A percentile compares a stretch with the other conserved stretches of the same genome.
Evolutionary conservation across 2,888 invertebrate genomes (phyloP).

Genomic region (Pelosia muscerda): DNA sequence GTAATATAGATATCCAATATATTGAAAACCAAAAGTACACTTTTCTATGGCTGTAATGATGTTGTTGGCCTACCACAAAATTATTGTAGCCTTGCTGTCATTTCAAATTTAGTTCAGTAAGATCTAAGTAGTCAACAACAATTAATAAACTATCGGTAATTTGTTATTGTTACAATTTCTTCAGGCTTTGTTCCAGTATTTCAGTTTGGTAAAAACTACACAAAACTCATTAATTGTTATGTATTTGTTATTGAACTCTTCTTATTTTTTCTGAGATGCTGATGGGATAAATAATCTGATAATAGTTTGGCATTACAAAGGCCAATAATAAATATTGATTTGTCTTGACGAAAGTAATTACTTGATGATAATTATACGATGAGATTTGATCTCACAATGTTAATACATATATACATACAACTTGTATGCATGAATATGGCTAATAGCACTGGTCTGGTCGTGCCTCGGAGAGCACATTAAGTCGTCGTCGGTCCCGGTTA

Average conservation of each 20-base stretch:
- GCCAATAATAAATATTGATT: neutral
- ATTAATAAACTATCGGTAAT: conserved; percentile 17
- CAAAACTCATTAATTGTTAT: conserved; percentile 5
- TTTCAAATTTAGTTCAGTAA: neutral
- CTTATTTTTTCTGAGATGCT: neutral
- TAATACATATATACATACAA: too few species aligned
- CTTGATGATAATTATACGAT: too few species aligned
- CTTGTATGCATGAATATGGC: too few species aligned
- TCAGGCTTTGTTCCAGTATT: neutral
- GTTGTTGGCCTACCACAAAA: neutral
- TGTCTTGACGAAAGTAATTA: neutral
- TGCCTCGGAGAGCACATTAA: too few species aligned
- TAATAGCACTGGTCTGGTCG: too few species aligned
- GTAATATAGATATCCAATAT: too few species aligned
- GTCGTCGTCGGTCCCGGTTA: too few species aligned
- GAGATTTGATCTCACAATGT: too few species aligned
- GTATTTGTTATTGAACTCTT: neutral
- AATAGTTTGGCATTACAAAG: too few species aligned
- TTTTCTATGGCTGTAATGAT: neutral
- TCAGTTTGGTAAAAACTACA: conserved; percentile 7
- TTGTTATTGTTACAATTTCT: conserved; percentile 8
- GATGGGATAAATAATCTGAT: too few species aligned
- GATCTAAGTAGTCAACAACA: conserved; percentile 10
- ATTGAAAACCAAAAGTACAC: neutral
- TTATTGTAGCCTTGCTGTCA: neutral